These are phyloP conservation scores for Reticulitermes speratus DNA, from an alignment of 1,140 invertebrate species.

Conservation along the genomic window DNA sequence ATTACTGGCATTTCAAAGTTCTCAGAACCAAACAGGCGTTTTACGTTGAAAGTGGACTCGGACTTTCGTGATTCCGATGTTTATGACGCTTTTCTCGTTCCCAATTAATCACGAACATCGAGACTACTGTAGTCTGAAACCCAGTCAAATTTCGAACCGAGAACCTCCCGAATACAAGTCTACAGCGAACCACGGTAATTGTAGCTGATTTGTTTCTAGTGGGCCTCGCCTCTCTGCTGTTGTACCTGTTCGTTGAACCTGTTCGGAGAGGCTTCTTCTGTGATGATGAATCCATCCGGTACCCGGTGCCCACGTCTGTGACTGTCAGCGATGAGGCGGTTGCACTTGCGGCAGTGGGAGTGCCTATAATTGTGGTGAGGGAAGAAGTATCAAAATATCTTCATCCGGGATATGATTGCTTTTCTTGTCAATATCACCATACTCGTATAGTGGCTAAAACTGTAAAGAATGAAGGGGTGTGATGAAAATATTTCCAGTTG, in stretches of 20 bases:
- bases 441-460: not conserved
- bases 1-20: too few relatives aligned
- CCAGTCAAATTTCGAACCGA: too few relatives aligned
- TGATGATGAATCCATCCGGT: conserved; percentile 61
- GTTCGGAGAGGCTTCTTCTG: conserved; percentile 63
- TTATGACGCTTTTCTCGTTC: too few relatives aligned
- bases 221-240: conserved; percentile 42
- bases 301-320: conserved; percentile 48
- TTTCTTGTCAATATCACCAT: too few relatives aligned
- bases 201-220: conserved; percentile 38
- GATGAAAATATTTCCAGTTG: not conserved
- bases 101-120: too few relatives aligned
- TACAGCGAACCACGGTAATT: too few relatives aligned
- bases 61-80: too few relatives aligned
- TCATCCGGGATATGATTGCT: not conserved
- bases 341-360: conserved; percentile 40
- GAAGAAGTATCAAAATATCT: not conserved
- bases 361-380: conserved; percentile 44
- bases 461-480: not conserved
- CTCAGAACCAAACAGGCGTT: too few relatives aligned
- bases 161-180: too few relatives aligned
- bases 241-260: conserved; percentile 45
- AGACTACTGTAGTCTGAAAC: too few relatives aligned
- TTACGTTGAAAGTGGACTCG: too few relatives aligned
- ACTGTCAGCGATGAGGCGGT: conserved; percentile 43